These are phyloP conservation scores for Octopus bimaculoides DNA, from an alignment of 1,140 invertebrate species.

Conservation along the genomic window DNA sequence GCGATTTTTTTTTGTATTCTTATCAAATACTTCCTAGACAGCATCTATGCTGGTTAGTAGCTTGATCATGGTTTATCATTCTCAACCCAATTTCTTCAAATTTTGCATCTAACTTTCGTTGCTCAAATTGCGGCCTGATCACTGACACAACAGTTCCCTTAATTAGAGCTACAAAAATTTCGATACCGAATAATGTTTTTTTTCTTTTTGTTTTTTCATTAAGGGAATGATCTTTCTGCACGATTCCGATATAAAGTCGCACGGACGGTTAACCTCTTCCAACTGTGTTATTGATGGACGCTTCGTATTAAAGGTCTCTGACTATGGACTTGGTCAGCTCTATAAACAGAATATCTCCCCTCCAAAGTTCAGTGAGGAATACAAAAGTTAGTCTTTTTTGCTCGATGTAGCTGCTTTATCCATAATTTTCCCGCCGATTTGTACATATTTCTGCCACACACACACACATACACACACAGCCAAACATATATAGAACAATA, in stretches of 20 bases:
- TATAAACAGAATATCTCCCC: neutral
- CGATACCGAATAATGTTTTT: neutral
- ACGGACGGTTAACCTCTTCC: constrained; percentile 81
- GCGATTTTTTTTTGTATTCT: too few relatives aligned
- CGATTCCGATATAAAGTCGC: constrained; percentile 77
- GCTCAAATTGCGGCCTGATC: too few relatives aligned
- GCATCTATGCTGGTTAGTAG: too few relatives aligned
- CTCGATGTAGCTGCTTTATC: too few relatives aligned
- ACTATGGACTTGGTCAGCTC: constrained; percentile 71
- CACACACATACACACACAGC: constrained; percentile 15
- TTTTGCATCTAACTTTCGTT: too few relatives aligned
- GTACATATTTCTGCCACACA: neutral
- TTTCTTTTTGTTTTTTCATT: constrained; percentile 5
- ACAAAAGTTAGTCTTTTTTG: neutral
- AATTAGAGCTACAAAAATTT: neutral
- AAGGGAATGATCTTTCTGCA: constrained; percentile 66
- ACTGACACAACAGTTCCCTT: too few relatives aligned
- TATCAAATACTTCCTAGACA: too few relatives aligned
- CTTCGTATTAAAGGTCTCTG: constrained; percentile 88
- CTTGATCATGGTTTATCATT: too few relatives aligned
- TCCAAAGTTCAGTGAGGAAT: neutral
- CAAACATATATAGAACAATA: neutral
- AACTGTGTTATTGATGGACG: constrained; percentile 91
- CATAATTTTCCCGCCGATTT: too few relatives aligned
- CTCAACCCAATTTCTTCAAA: too few relatives aligned